phyloP scores from a whole-genome alignment of 2,113 vertebrate genomes.

The Pelusios castaneus region DNA sequence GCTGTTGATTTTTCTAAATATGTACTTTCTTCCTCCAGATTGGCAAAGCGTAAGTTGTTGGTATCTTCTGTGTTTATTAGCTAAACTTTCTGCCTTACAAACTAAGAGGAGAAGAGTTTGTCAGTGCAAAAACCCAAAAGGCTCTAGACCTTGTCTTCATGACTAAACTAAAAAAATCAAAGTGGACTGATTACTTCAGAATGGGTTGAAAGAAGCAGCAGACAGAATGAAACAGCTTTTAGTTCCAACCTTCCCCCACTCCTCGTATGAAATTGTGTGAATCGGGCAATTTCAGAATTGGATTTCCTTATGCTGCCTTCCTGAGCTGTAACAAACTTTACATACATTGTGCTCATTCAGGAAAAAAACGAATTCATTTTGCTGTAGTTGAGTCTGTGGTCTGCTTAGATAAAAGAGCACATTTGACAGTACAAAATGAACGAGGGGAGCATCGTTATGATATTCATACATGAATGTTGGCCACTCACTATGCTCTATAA shows the following conservation, averaged over 20 bases:
- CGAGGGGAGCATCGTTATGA: not conserved
- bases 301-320: not conserved
- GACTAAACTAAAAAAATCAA: not conserved
- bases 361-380: not conserved
- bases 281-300: not conserved
- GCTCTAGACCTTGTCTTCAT: slow-evolving; percentile 8
- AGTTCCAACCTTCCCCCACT: not conserved
- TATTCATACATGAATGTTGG: not conserved
- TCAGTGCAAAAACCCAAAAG: not conserved
- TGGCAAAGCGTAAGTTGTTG: slow-evolving; percentile 38
- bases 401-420: not conserved
- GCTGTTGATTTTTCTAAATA: slow-evolving; percentile 56
- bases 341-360: not conserved
- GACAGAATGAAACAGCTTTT: not conserved
- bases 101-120: slow-evolving; percentile 45
- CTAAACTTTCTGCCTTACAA: slow-evolving; percentile 40
- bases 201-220: fast-evolving
- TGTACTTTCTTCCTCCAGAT: slow-evolving; percentile 70
- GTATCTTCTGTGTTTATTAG: slow-evolving; percentile 1
- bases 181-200: not conserved
- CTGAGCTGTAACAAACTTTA: not conserved
- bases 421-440: not conserved
- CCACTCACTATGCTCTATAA: not conserved
- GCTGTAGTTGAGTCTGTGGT: not conserved
- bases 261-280: not conserved